Conservation (phyloP, 2,113 vertebrate genomes). For the Plestiodon gilberti region DNA sequence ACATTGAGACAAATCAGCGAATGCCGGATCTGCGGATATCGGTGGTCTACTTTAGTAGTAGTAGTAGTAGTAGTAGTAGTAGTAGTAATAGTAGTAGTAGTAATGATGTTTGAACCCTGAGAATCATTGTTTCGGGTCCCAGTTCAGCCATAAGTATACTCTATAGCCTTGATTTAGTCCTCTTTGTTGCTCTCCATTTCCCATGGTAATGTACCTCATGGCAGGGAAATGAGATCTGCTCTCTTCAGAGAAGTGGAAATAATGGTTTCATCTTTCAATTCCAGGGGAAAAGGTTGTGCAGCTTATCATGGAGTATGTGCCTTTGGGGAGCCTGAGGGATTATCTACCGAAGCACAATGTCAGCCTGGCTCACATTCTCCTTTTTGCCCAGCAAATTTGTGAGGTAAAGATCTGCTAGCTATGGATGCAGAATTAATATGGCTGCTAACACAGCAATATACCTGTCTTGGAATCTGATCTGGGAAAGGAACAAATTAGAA, state of each 20-base stretch:
- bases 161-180: not conserved
- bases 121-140: not conserved
- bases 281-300: conserved; percentile 89
- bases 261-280: not conserved
- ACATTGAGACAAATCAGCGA: too few relatives aligned
- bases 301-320: conserved; percentile 95
- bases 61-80: too few relatives aligned
- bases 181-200: not conserved
- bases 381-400: conserved; percentile 93
- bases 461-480: not conserved
- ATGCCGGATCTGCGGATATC: too few relatives aligned
- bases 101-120: not conserved
- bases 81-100: too few relatives aligned
- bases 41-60: too few relatives aligned
- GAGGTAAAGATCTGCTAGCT: conserved; percentile 71
- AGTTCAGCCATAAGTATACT: not conserved
- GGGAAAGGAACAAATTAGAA: not conserved
- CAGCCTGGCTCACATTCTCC: conserved; percentile 79
- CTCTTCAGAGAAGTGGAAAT: not conserved
- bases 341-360: conserved; percentile 83
- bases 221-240: not conserved
- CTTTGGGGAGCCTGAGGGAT: conserved; percentile 89
- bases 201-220: not conserved
- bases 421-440: not conserved
- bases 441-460: not conserved